A percentile compares a stretch with the other conserved stretches of the same genome.
These are phyloP conservation scores for Hippocampus barbouri DNA, from an alignment of 2,113 vertebrate genomes.

Conservation along the genomic window DNA sequence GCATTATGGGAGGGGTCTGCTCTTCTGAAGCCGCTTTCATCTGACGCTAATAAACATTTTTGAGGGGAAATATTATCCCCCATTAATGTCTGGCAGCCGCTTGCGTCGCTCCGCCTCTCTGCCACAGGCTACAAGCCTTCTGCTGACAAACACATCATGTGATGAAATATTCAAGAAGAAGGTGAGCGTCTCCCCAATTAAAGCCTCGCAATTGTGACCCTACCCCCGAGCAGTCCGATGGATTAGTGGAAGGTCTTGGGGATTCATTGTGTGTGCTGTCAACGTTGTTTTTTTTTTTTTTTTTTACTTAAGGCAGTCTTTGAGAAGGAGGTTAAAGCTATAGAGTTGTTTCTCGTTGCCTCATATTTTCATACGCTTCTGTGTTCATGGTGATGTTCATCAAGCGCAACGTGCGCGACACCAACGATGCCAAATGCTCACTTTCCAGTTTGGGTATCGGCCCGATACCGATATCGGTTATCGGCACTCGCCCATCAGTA, in stretches of 20 bases:
- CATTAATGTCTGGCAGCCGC: constrained; percentile 31
- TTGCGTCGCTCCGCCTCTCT: constrained; percentile 30
- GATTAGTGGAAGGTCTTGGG: constrained; percentile 46
- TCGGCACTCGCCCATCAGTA: no score
- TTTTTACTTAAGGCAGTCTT: neutral
- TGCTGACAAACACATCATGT: constrained; percentile 43
- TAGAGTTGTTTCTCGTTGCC: neutral
- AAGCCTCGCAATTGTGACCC: constrained; percentile 41
- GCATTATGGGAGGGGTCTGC: neutral
- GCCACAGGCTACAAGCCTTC: constrained; percentile 37
- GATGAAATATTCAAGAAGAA: constrained; percentile 62
- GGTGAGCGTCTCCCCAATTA: constrained; percentile 54
- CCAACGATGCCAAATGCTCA: neutral
- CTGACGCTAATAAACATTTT: constrained; percentile 15
- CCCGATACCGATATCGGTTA: no score
- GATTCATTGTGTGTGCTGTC: constrained; percentile 15
- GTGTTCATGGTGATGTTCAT: neutral
- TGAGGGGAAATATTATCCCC: constrained; percentile 33
- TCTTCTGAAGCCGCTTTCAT: constrained; percentile 19
- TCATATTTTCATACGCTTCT: neutral
- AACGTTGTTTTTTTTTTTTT: neutral
- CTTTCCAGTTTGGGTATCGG: no score
- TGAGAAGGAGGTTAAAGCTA: neutral
- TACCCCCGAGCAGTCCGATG: constrained; percentile 23
- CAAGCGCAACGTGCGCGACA: neutral